Conservation (phyloP, 2,888 invertebrate species). For the Selenia dentaria region DNA sequence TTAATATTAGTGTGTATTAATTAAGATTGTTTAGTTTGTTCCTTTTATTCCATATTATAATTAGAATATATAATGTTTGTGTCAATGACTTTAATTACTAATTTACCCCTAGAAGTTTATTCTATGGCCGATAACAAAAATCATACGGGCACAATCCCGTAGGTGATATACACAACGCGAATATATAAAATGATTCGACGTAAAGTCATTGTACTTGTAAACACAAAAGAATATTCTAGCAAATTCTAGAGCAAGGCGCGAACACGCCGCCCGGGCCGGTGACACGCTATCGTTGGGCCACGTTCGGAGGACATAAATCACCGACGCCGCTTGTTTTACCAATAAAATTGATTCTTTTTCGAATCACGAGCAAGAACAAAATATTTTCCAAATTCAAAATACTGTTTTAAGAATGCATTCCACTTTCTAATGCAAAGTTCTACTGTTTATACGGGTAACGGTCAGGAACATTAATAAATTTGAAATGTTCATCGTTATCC, state of each 20-base stretch:
- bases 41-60: no score
- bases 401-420: slow-evolving; percentile 20
- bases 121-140: slow-evolving; percentile 24
- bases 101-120: slow-evolving; percentile 13
- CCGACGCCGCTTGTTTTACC: slow-evolving; percentile 74
- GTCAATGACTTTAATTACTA: no score
- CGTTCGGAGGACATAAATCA: slow-evolving; percentile 78
- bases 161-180: neutral
- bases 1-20: no score
- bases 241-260: slow-evolving; percentile 74
- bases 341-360: slow-evolving; percentile 80
- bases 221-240: slow-evolving; percentile 75
- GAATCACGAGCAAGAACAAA: slow-evolving; percentile 54
- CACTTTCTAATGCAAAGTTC: slow-evolving; percentile 9
- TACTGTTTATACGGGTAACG: no score
- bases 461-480: no score
- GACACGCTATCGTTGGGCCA: slow-evolving; percentile 74
- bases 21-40: no score
- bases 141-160: slow-evolving; percentile 23
- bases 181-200: slow-evolving; percentile 30
- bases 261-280: slow-evolving; percentile 59
- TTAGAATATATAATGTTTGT: no score
- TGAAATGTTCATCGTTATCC: no score
- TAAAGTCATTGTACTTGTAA: slow-evolving; percentile 57
- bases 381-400: slow-evolving; percentile 43